Base-by-base conservation (phyloP, 1,140 invertebrate species). In the Drosophila bocqueti region DNA sequence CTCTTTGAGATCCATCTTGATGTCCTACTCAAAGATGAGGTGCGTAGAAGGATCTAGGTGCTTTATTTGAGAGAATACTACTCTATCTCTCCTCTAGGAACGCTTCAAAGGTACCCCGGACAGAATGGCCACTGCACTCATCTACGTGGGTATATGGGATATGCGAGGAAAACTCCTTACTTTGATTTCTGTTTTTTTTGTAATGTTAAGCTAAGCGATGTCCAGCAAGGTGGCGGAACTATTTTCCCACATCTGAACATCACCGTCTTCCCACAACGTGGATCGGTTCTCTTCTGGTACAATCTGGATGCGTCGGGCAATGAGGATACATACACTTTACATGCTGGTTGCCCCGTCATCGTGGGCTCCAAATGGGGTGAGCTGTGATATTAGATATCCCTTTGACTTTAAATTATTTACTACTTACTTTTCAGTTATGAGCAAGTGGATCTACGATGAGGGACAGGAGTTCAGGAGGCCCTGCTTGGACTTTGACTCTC, bases 331-430 rank as follows among this genome's bases (percentile, higher is more conserved):
- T 94, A 95, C 75, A 99, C 98, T 1, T 93, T 97, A 59, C 98
- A 99, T 94, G 98, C 98, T 13, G 98, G 98, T 24, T 99, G 99
- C 94, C 99, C 99, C 21, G 98, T 99, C 45, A 94, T 99, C 16
- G 95, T 97, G 6, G 99, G 99, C 43, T 96, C 96, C 11, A 99
- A 99, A 94, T 99, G 98, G 98, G 97, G 97, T 97, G 93, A 93
- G 94, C 62, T 36, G 0, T 8, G 0, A 2, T 11, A 18, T 6
- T 10, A 34, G 34, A 34, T 0, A 10, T 24, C 0, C 0, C 18
- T 5, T 2, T 10, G 52, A 3, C 13, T 24, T 6, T 24, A 38
- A 38, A 24, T 3, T 38, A 4, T 24, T 11, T 31, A 7, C 16
- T 16, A 2, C 2, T 8, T 16, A 5, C 4, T 21, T 38, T 16